phyloP scores from a whole-genome alignment of 2,888 invertebrate genomes.

The Idaea biselata region DNA sequence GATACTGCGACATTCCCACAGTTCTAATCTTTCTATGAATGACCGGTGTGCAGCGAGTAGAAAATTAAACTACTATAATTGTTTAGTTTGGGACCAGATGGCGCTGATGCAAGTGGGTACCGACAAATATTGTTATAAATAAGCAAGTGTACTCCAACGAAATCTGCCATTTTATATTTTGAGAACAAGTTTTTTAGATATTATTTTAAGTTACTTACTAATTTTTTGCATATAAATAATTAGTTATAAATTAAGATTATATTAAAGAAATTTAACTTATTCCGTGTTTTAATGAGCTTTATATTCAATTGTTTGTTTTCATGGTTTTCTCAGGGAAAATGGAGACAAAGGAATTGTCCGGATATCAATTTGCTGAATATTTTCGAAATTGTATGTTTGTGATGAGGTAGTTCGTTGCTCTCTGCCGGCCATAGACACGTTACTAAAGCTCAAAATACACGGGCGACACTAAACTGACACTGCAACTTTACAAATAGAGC shows the following conservation, averaged over 20 bases:
- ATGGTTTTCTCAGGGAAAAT: constrained; percentile 37
- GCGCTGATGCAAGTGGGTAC: too few species aligned
- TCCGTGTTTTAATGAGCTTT: constrained; percentile 44
- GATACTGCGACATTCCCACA: too few species aligned
- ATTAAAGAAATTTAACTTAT: constrained; percentile 41
- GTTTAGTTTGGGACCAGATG: too few species aligned
- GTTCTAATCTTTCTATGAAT: too few species aligned
- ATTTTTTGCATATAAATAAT: constrained; percentile 40
- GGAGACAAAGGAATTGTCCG: constrained; percentile 59
- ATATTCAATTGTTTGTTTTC: constrained; percentile 44
- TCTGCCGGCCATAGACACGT: constrained; percentile 3
- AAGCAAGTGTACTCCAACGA: constrained; percentile 25
- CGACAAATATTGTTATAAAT: constrained; percentile 9
- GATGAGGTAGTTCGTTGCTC: constrained; percentile 68
- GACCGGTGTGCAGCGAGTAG: too few species aligned
- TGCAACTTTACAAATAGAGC: too few species aligned
- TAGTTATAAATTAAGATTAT: constrained; percentile 10
- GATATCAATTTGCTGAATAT: constrained; percentile 46
- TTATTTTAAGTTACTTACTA: constrained; percentile 39
- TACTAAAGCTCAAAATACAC: too few species aligned
- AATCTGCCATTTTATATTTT: constrained; percentile 8
- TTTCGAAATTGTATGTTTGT: constrained; percentile 45
- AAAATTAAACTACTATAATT: too few species aligned
- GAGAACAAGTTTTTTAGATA: constrained; percentile 14
- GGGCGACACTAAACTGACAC: too few species aligned